These are phyloP conservation scores for Sciurus carolinensis DNA, from an alignment of 2,797 vertebrate genomes.

Conservation along the genomic window DNA sequence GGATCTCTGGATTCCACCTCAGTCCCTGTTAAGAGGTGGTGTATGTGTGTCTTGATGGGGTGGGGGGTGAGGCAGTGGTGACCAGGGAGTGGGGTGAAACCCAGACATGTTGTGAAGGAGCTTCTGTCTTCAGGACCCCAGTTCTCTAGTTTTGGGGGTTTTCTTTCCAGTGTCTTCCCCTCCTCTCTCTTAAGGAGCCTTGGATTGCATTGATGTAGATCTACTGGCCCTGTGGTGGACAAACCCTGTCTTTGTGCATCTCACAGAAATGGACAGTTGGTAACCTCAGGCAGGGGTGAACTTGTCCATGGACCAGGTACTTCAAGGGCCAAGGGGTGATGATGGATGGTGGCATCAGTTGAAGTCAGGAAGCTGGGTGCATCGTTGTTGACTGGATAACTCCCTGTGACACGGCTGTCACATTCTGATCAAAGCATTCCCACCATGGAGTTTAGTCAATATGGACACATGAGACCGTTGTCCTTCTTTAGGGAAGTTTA, in stretches of 20 bases:
- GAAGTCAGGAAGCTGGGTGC: not conserved
- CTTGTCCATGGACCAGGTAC: not conserved
- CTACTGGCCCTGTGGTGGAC: not conserved
- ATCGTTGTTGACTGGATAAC: not conserved
- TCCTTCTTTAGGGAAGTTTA: not conserved
- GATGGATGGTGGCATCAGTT: not conserved
- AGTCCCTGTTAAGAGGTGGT: not conserved
- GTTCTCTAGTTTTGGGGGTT: not conserved
- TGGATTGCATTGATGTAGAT: not conserved
- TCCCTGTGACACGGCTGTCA: not conserved
- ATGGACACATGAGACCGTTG: not conserved
- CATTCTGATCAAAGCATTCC: not conserved
- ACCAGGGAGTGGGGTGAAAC: not conserved
- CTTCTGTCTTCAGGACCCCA: not conserved
- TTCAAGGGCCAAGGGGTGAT: too few relatives aligned
- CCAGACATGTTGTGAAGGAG: not conserved
- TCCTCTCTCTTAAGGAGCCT: not conserved
- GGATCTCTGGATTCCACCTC: not conserved
- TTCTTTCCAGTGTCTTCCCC: not conserved
- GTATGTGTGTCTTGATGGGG: not conserved
- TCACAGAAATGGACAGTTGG: not conserved
- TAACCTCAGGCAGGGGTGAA: not conserved
- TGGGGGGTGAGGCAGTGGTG: not conserved
- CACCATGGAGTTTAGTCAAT: not conserved
- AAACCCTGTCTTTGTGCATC: not conserved